Percentiles rank a stretch among this genome's conserved stretches.
Conservation (phyloP, 2,797 vertebrate species). For the Sebastes variabilis region DNA sequence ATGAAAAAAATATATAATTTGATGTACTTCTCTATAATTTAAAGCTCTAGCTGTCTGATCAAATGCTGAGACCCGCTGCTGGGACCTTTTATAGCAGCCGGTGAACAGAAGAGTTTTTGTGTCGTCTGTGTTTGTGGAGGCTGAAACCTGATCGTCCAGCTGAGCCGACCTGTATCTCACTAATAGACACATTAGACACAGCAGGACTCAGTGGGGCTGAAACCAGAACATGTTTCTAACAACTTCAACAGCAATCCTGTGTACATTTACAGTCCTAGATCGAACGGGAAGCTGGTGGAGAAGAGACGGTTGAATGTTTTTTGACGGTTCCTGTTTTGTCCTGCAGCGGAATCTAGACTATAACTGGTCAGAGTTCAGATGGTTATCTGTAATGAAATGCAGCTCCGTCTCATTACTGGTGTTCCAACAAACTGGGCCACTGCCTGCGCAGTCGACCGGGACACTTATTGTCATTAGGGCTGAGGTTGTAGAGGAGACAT, state of each 20-base stretch:
- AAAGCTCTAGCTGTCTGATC: background rate
- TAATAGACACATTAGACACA: background rate
- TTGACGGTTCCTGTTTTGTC: background rate
- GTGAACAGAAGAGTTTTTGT: conserved; percentile 6
- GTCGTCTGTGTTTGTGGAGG: background rate
- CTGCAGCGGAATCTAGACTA: background rate
- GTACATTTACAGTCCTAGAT: background rate
- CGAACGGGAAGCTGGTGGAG: background rate
- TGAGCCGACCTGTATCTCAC: background rate
- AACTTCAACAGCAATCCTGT: background rate
- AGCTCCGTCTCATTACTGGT: background rate
- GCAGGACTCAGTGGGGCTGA: background rate
- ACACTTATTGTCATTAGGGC: background rate
- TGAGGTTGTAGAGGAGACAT: background rate
- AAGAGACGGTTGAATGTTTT: background rate
- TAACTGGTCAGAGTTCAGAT: background rate
- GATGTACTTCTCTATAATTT: background rate
- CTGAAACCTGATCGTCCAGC: conserved; percentile 40
- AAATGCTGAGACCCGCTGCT: background rate
- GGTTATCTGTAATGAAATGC: conserved; percentile 12
- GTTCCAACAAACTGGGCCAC: background rate
- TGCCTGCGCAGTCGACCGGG: background rate
- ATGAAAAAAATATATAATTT: background rate
- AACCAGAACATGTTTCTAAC: background rate
- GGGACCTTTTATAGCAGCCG: background rate